Conservation (phyloP, 92 coral and sea anemone species). For the Bergia sp. region DNA sequence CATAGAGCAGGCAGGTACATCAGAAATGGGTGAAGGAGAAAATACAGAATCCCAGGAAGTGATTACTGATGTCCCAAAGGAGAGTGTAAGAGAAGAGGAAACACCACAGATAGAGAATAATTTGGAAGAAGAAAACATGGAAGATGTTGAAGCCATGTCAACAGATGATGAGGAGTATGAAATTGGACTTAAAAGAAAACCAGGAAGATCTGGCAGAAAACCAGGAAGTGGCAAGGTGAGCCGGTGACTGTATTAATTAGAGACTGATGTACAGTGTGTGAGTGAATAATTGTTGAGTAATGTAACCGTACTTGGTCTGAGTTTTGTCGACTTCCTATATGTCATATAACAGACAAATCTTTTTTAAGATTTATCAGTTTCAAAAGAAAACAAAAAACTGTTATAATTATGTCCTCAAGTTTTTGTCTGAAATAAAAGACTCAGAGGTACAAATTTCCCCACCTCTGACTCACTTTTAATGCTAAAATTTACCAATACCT, state of each 20-base stretch:
- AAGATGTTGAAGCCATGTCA: conserved; percentile 63
- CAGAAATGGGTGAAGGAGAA: conserved; percentile 65
- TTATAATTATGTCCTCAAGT: no score
- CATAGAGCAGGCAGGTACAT: conserved; percentile 9
- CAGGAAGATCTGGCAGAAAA: conserved; percentile 80
- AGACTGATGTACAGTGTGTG: no score
- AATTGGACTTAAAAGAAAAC: conserved; percentile 53
- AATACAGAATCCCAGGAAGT: conserved; percentile 44
- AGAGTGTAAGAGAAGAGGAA: conserved; percentile 59
- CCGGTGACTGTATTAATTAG: neutral
- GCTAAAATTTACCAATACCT: no score
- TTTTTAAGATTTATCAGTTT: neutral
- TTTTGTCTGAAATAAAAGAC: no score
- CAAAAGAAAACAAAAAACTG: neutral
- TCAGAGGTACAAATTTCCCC: no score
- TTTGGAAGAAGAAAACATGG: conserved; percentile 66
- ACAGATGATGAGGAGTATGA: conserved; percentile 84
- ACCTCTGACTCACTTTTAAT: no score
- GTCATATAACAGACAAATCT: neutral
- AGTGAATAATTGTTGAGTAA: no score
- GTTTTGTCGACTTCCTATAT: neutral
- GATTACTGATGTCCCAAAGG: conserved; percentile 36
- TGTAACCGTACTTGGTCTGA: neutral
- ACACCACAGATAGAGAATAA: conserved; percentile 40
- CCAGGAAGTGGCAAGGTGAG: conserved; percentile 45